phyloP scores from a whole-genome alignment of 1,140 invertebrate species.

The Holotrichia oblita region DNA sequence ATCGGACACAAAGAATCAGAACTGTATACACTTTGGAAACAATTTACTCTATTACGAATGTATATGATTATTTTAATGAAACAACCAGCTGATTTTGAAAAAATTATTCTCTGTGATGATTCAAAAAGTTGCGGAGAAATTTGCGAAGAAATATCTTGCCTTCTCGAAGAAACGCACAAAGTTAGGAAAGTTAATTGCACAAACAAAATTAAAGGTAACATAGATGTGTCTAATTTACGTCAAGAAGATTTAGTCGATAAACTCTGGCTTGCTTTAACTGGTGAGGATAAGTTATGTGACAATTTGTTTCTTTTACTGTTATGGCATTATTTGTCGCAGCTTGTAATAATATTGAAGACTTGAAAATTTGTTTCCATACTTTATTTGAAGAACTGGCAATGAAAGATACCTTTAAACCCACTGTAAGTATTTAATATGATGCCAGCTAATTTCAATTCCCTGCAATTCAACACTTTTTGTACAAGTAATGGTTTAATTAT shows the following conservation, averaged over 20 bases:
- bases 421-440: slow-evolving; percentile 22
- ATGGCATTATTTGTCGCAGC: slow-evolving; percentile 21
- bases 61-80: not conserved
- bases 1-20: slow-evolving; percentile 32
- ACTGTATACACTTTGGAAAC: slow-evolving; percentile 1
- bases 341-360: slow-evolving; percentile 18
- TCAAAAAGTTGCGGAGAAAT: slow-evolving; percentile 4
- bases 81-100: slow-evolving; percentile 20
- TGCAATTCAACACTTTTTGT: too few relatives aligned
- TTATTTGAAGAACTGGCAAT: slow-evolving; percentile 36
- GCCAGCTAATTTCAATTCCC: too few relatives aligned
- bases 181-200: not conserved
- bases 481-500: too few relatives aligned
- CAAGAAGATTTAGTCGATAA: slow-evolving; percentile 24
- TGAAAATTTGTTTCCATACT: slow-evolving; percentile 29
- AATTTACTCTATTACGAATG: not conserved
- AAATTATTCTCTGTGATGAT: slow-evolving; percentile 15
- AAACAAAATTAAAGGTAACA: not conserved
- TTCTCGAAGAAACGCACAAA: not conserved
- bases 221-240: slow-evolving; percentile 26
- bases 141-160: not conserved
- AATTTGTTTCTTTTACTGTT: too few relatives aligned
- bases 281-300: too few relatives aligned
- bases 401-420: not conserved
- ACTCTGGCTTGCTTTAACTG: slow-evolving; percentile 8